Percentiles rank a stretch among this genome's conserved stretches.
Evolutionary conservation across 2,797 vertebrate genomes (phyloP).

Genomic region (Chelon auratus): DNA sequence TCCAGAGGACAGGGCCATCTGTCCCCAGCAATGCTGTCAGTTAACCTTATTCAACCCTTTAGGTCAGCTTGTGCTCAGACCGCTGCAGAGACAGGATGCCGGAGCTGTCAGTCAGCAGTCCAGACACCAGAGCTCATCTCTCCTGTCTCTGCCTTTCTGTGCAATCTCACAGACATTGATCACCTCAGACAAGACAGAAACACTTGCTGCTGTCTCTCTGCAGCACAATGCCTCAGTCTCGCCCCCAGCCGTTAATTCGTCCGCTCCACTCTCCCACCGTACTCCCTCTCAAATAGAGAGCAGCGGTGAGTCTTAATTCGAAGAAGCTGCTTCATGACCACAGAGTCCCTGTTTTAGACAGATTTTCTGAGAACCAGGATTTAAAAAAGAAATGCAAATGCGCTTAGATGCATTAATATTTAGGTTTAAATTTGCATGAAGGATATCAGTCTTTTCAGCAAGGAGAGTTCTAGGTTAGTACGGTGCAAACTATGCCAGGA

Average conservation of each 20-base stretch:
- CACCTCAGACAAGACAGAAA: conserved; percentile 61
- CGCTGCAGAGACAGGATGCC: conserved; percentile 23
- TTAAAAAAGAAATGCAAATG: background rate
- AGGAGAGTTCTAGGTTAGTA: background rate
- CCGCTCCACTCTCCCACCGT: conserved; percentile 12
- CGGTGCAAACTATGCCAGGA: background rate
- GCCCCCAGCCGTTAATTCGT: conserved; percentile 10
- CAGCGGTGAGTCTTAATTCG: background rate
- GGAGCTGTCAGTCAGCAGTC: conserved; percentile 57
- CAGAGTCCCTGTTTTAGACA: background rate
- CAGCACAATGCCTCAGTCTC: conserved; percentile 38
- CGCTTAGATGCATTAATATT: conserved; percentile 1
- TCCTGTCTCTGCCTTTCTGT: conserved; percentile 47
- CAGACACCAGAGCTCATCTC: conserved; percentile 47
- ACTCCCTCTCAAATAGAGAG: conserved; percentile 23
- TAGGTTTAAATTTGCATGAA: conserved; percentile 2
- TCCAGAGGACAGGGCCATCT: conserved; percentile 34
- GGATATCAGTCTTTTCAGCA: conserved; percentile 2
- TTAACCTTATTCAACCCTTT: conserved; percentile 53
- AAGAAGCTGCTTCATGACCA: conserved; percentile 11
- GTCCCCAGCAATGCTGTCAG: conserved; percentile 29
- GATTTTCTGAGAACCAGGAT: background rate
- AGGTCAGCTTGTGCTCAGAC: conserved; percentile 41
- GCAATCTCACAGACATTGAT: conserved; percentile 59
- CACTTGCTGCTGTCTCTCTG: conserved; percentile 59